Base-by-base conservation (phyloP, 2,888 invertebrate species). In the Caenorhabditis sp. region DNA sequence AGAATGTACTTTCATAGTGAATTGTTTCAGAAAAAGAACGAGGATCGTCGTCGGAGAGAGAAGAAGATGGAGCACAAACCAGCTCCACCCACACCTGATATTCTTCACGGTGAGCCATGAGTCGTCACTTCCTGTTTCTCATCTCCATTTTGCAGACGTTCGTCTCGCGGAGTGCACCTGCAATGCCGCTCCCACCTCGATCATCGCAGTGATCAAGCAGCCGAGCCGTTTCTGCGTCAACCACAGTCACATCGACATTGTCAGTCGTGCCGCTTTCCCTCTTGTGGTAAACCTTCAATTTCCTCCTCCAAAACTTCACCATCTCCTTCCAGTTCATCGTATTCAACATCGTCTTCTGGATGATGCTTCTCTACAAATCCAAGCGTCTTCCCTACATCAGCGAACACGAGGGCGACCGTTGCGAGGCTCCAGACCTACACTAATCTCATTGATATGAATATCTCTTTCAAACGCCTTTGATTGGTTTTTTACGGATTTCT, bases 121-220 rank as follows among this genome's bases (percentile, higher is more conserved):
- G n/a, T n/a, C n/a, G n/a, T n/a, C n/a, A n/a, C n/a, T n/a, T n/a
- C n/a, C n/a, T n/a, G n/a, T n/a, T n/a, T n/a, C n/a, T n/a, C n/a
- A 11, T n/a, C 1, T 5, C 20, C 22, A 6, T 2, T 44, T 62
- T 85, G 51, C 74, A 84, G 88, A 88, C 76, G 87, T 86, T 15
- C 85, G 88, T 18, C 77, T 88, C 9, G 88, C 88, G 5, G 84
- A 87, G 56, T 88, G 88, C 70, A 88, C 88, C 5, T 88, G 88
- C 64, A 87, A 83, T 26, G 74, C 80, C 3, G 80, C 79, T 13
- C 80, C 80, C 8, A 77, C 74, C 11, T 84, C 86, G 20, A 84
- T 87, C 50, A 81, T 88, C 15, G 82, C 85, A 9, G 85, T 86
- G 32, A 80, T 87, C 51, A 74, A 82, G 55, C 74, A 84, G 44